phyloP scores from a whole-genome alignment of 2,113 vertebrate genomes.

The Phrynosoma blainvillii region DNA sequence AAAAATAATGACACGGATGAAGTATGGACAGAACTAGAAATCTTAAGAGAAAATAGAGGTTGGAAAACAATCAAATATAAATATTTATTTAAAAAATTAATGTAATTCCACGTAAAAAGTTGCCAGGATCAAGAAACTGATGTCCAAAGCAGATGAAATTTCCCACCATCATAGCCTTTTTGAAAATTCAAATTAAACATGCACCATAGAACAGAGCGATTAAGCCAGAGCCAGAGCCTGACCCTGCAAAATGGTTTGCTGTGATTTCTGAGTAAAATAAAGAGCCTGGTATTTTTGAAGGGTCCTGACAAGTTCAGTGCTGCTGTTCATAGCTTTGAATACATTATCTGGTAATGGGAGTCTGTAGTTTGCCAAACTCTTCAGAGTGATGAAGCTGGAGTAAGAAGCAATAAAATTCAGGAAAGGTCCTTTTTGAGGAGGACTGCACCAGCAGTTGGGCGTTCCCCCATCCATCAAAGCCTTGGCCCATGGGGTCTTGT shows the following conservation, averaged over 20 bases:
- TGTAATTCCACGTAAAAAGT: neutral
- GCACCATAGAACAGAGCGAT: slow-evolving; percentile 41
- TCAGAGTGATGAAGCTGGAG: neutral
- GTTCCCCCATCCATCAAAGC: neutral
- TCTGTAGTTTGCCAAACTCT: neutral
- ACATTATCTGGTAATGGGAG: slow-evolving; percentile 34
- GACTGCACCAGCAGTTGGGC: neutral
- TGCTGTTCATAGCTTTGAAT: slow-evolving; percentile 56
- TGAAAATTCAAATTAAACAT: slow-evolving; percentile 46
- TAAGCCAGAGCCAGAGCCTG: slow-evolving; percentile 55
- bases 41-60: too few relatives aligned
- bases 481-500: neutral
- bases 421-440: neutral
- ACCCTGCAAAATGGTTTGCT: slow-evolving; percentile 4
- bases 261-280: neutral
- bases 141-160: neutral
- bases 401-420: neutral
- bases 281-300: neutral
- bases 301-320: rapidly evolving
- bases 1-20: too few relatives aligned
- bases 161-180: rapidly evolving
- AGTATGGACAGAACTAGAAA: too few relatives aligned
- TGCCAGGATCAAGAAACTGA: neutral
- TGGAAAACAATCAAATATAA: too few relatives aligned
- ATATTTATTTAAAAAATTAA: too few relatives aligned